These are phyloP conservation scores for Glaucopsyche alexis DNA, from an alignment of 2,888 invertebrate genomes.

Conservation along the genomic window DNA sequence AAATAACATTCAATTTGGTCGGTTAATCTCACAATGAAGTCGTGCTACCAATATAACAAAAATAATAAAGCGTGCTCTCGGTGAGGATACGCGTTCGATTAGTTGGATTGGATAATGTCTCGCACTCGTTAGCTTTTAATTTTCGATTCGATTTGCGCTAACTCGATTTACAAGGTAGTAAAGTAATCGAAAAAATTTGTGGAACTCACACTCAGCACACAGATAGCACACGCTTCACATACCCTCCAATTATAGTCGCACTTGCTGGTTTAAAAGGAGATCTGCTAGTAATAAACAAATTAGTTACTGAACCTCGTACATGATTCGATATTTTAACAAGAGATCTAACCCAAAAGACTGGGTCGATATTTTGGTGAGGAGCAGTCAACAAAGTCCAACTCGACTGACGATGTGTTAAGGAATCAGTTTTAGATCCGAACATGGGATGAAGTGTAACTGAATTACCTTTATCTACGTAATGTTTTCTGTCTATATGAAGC, in stretches of 20 bases:
- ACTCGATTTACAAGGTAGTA: no score
- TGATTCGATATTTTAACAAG: neutral
- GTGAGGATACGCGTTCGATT: no score
- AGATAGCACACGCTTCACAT: neutral
- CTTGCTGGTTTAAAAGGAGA: neutral
- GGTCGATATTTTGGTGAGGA: neutral
- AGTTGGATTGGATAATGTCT: no score
- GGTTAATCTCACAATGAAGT: no score
- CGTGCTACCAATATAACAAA: no score
- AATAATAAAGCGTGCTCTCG: no score
- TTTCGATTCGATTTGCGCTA: no score
- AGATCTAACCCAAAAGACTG: neutral
- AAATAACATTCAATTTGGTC: no score
- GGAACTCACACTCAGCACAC: no score
- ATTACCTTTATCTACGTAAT: conserved; percentile 6
- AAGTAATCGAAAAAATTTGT: no score
- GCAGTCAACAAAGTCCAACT: neutral
- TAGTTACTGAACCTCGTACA: neutral
- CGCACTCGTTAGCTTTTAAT: no score
- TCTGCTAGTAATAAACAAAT: conserved; percentile 13
- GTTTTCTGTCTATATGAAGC: neutral
- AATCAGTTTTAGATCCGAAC: conserved; percentile 8
- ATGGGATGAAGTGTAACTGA: neutral
- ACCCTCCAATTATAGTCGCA: neutral
- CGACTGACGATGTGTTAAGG: neutral